Evolutionary conservation across 1,140 invertebrate genomes (phyloP).

Genomic region (Asobara japonica): DNA sequence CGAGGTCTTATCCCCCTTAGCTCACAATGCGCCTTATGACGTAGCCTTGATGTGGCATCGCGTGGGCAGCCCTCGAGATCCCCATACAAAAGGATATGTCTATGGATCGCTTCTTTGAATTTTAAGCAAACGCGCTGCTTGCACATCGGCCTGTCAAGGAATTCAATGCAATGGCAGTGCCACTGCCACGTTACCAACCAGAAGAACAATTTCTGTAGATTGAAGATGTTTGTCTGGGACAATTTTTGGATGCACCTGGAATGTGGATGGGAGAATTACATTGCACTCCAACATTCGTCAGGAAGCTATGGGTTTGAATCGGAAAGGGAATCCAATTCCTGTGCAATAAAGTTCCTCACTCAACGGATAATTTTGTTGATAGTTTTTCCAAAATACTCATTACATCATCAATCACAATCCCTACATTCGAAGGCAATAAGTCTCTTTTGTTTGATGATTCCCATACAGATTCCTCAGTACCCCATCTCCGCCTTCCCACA

Average conservation of each 20-base stretch:
- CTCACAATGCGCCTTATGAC: conserved; percentile 13
- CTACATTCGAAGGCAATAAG: neutral
- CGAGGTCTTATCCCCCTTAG: too few species aligned
- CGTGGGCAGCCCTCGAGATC: neutral
- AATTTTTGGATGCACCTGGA: too few species aligned
- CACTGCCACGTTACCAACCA: neutral
- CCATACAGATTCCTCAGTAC: neutral
- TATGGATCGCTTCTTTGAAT: conserved; percentile 1
- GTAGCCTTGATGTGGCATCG: neutral
- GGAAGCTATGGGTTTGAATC: too few species aligned
- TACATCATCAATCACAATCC: too few species aligned
- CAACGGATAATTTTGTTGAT: too few species aligned
- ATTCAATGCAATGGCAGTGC: neutral
- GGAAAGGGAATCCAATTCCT: too few species aligned
- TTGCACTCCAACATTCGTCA: too few species aligned
- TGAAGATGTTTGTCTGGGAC: too few species aligned
- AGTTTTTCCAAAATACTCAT: too few species aligned
- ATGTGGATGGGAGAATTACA: too few species aligned
- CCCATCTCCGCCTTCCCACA: conserved; percentile 1
- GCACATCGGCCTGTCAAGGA: neutral
- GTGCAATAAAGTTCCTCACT: too few species aligned
- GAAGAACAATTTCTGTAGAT: neutral
- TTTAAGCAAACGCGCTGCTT: neutral
- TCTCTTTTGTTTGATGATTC: conserved; percentile 7
- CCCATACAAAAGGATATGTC: neutral